Evolutionary conservation across 2,888 invertebrate species (phyloP), one percentile per base, ranked within the genome.

Genomic region (Aphelenchoides bicaudatus): DNA sequence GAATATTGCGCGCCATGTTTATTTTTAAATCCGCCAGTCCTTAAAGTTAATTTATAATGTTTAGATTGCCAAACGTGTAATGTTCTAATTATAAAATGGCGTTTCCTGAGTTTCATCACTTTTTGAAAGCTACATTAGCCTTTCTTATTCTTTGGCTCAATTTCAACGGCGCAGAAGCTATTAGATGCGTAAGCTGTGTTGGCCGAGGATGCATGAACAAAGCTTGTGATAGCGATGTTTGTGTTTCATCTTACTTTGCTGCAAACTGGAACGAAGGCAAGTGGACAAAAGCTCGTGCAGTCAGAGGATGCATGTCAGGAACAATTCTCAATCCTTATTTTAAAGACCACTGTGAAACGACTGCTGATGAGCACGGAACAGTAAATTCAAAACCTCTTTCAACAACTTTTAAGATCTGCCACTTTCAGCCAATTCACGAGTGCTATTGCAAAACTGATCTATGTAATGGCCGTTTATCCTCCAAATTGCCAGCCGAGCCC

Each of bases 251-350:
- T 21, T 43, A 21, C 43, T 70, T 61, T 37, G 66, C 65, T 2
- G 67, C 67, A 19, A 30, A 70, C 46, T 72, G 72, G 72, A 70
- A 70, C n/a, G 58, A 65, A 5, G 54, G 52, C 0, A 28, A 61
- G 39, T 67, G 64, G 65, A 65, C 68, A 23, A 59, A 65, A 29
- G 54, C 66, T n/a, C 57, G 63, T 39, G 57, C 67, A 16, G 68
- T 71, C 25, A 70, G 69, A 58, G 72, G 71, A 6, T 72, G 72
- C 49, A 52, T 68, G 49, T 61, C 47, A 10, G 71, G 71, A 29
- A 50, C 48, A 13, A 62, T 71, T 63, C 10, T 70, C 8, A 47
- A 55, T 3, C 56, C 65, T 27, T 66, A 66, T 38, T 58, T 72
- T 23, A 52, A 65, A 25, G 56, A 59, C 30, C 70, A 69, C 51